Conservation (phyloP, 2,888 invertebrate species). For the Drosophila mercatorum region DNA sequence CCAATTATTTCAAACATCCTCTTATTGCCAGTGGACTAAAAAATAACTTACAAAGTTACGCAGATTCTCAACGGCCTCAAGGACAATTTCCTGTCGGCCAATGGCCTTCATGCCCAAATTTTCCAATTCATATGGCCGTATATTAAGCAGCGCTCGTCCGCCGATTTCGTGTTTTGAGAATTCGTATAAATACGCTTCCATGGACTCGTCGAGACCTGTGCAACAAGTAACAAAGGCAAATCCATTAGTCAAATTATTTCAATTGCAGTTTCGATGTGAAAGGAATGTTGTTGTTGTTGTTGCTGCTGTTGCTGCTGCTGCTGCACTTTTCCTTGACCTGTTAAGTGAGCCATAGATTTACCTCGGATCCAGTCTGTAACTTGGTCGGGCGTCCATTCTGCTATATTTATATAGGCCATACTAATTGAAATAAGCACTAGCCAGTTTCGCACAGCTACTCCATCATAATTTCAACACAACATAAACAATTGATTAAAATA, state of each 20-base stretch:
- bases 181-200: conserved; percentile 91
- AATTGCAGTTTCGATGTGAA: conserved; percentile 43
- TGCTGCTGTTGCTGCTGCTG: conserved; percentile 35
- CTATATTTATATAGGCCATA: conserved; percentile 94
- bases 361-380: conserved; percentile 96
- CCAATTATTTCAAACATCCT: neutral
- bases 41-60: conserved; percentile 91
- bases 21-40: conserved; percentile 1
- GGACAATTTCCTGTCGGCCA: conserved; percentile 96
- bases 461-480: conserved; percentile 57
- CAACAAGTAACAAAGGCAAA: neutral
- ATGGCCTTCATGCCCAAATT: conserved; percentile 93
- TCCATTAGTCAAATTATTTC: neutral
- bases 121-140: conserved; percentile 95
- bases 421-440: conserved; percentile 43
- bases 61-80: conserved; percentile 96
- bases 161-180: conserved; percentile 93
- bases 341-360: conserved; percentile 82
- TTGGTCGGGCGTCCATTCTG: conserved; percentile 95
- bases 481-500: conserved; percentile 65
- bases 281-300: conserved; percentile 45
- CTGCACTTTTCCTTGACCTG: conserved; percentile 75
- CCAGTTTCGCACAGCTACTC: conserved; percentile 48
- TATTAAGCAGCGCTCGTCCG: conserved; percentile 91
- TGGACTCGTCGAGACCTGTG: conserved; percentile 85